Evolutionary conservation across 2,888 invertebrate species (phyloP), one percentile per base, ranked within the genome.

Genomic region (Leucophenga montana): DNA sequence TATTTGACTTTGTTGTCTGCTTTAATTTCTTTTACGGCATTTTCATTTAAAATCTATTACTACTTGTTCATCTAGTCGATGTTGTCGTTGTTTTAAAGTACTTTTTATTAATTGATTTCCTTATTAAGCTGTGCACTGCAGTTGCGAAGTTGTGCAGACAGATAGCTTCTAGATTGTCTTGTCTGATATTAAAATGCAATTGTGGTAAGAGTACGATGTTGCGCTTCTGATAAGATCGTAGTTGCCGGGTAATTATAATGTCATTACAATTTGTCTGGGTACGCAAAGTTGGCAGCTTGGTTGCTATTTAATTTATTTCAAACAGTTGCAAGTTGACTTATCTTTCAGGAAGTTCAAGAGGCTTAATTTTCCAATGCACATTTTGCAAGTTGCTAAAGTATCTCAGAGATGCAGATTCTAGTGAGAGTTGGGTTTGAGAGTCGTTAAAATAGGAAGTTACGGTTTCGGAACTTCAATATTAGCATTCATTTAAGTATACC

Each of bases 11-110:
- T 73, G 74, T 72, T 71, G 79, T 76, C 75, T 76, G 78, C 72
- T 64, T 64, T 64, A 64, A 64, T 64, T 64, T 64, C 48, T 44
- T 46, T 57, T 57, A 64, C 50, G 64, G 78, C 75, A 75, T 79
- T 81, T 82, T 81, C 79, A 82, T 81, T 82, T 81, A 70, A 78
- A 82, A 80, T 81, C 81, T 79, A 79, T 80, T 81, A 78, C 67
- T 61, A 71, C 67, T 64, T 68, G 65, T 20, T 75, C 64, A 56
- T 73, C 65, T 64, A 66, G 65, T 20, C 73, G 31, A 59, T 39
- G n/a, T 66, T 67, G 77, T 75, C 77, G 74, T 82, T 76, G 77
- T 14, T 4, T 46, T 48, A 64, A 64, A 48, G 48, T 22, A 64
- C 46, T 46, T 48, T n/a, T 76, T 81, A 80, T 82, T 82, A 82